Base-by-base conservation (phyloP, 1,140 invertebrate genomes). In the Battus philenor region DNA sequence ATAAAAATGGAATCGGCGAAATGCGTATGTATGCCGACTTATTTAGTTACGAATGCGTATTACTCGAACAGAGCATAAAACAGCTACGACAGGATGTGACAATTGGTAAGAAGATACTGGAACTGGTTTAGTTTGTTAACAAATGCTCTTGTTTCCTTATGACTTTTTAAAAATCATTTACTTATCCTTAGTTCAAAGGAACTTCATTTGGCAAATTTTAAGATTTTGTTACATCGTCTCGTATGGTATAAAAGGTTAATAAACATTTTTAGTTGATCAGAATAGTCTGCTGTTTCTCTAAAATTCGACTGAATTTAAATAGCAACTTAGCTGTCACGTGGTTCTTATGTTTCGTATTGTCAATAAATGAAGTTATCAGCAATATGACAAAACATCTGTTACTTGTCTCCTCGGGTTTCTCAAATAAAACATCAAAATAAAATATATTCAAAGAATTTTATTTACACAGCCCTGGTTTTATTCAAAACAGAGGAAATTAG, bases 391-490 rank as follows among this genome's bases (percentile, higher is more conserved):
- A 24, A 5, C n/a, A 7, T 7, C 22, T n/a, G n/a, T 1, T 24
- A 24, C 5, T 7, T 24, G n/a, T n/a, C 22, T 24, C 22, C n/a
- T 24, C n/a, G 5, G 22, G 22, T 24, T 24, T 2, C 5, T 24
- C 5, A n/a, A 24, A 24, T 1, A 17, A 43, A 22, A 44, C 17
- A 57, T 58, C 46, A 45, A 62, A 54, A 50, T 8, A 36, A 32
- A n/a, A 29, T 34, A n/a, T 45, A 53, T 62, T 51, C 54, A 70
- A 72, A 61, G 61, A 55, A 62, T 52, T 76, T 79, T 75, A 73
- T 78, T 78, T 66, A 72, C 68, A 72, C 68, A 65, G 54, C 57
- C 41, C 54, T 50, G 50, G 33, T 49, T 55, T 62, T 50, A 38
- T 57, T 61, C 58, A 70, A 66, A 66, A 58, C 50, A 45, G 47